These are phyloP conservation scores for Grus americana DNA, from an alignment of 2,113 vertebrate species.

Conservation along the genomic window DNA sequence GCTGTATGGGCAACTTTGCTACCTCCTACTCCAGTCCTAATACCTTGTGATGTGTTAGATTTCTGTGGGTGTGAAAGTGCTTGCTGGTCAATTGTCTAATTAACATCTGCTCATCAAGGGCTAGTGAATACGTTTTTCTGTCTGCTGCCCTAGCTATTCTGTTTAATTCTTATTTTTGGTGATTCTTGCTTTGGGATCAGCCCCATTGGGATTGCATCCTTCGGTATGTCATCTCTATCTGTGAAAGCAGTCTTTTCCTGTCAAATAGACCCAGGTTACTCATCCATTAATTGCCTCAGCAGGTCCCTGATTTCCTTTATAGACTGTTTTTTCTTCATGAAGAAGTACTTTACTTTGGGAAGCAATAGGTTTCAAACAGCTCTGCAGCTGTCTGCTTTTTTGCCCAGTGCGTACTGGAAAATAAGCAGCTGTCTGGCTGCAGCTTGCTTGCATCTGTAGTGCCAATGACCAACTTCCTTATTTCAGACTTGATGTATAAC, in stretches of 20 bases:
- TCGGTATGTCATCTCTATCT: background rate
- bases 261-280: background rate
- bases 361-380: background rate
- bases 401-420: background rate
- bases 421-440: background rate
- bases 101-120: background rate
- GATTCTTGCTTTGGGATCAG: background rate
- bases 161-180: background rate
- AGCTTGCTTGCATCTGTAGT: background rate
- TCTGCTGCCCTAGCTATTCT: background rate
- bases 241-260: background rate
- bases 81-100: background rate
- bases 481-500: background rate
- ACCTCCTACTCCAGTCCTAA: background rate
- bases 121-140: background rate
- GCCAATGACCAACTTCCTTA: background rate
- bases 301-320: background rate
- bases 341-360: background rate
- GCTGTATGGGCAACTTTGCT: background rate
- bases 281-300: background rate
- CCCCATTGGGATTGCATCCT: background rate
- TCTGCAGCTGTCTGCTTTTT: background rate
- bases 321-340: background rate
- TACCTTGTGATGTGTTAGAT: background rate
- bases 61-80: background rate